Percentiles rank a stretch among this genome's conserved stretches.
Evolutionary conservation across 2,888 invertebrate species (phyloP).

Genomic region (Lymantria dispar): DNA sequence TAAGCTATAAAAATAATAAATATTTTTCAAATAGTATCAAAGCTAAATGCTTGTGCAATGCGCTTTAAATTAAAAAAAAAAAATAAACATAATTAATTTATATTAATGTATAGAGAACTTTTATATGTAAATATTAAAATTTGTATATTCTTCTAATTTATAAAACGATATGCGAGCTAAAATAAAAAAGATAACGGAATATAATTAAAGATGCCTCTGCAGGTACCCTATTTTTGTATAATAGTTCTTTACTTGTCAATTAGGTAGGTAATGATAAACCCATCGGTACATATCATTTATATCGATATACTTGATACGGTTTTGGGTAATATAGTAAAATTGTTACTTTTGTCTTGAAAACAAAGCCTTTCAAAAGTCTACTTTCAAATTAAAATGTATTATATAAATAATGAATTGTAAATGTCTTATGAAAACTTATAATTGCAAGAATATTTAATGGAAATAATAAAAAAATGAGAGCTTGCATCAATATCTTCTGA

Average conservation of each 20-base stretch:
- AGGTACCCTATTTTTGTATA: conserved; percentile 51
- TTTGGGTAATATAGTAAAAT: not conserved
- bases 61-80: not conserved
- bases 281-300: conserved; percentile 51
- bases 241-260: conserved; percentile 49
- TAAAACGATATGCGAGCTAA: not conserved
- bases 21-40: not conserved
- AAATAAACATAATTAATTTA: too few relatives aligned
- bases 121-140: not conserved
- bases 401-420: not conserved
- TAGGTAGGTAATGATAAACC: conserved; percentile 39
- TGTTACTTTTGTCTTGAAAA: too few relatives aligned
- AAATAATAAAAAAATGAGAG: conserved; percentile 26
- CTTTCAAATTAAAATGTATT: not conserved
- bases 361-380: not conserved
- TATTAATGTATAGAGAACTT: not conserved
- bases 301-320: not conserved
- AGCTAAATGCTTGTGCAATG: not conserved
- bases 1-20: not conserved
- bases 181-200: not conserved
- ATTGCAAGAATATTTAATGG: conserved; percentile 4
- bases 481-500: conserved; percentile 43
- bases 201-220: conserved; percentile 16
- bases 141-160: not conserved
- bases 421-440: conserved; percentile 8